A percentile compares a stretch with the other conserved stretches of the same genome.
Conservation (phyloP, 2,113 vertebrate genomes). For the Megatriorchis doriae region DNA sequence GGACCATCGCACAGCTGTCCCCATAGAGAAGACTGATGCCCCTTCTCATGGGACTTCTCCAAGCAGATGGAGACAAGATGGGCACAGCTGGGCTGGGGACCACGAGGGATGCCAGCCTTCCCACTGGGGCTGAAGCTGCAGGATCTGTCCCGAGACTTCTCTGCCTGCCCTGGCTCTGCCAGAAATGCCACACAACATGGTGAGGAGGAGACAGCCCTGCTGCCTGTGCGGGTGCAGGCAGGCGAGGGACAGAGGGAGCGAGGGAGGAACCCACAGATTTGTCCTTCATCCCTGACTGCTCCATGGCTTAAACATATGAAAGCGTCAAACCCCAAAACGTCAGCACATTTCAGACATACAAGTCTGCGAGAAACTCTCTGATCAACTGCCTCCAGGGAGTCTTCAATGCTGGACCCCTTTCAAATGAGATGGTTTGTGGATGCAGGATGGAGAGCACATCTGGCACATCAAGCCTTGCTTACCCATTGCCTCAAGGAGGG, state of each 20-base stretch:
- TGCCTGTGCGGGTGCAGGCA: accelerated
- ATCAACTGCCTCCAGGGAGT: not conserved
- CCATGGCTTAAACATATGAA: not conserved
- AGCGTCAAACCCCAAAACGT: not conserved
- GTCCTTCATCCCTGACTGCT: not conserved
- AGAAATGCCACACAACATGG: not conserved
- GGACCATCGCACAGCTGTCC: not conserved
- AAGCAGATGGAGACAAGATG: not conserved
- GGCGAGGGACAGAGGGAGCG: not conserved
- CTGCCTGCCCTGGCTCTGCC: not conserved
- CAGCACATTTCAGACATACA: not conserved
- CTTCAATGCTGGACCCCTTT: not conserved
- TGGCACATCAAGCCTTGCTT: not conserved
- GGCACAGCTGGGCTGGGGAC: not conserved
- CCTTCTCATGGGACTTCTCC: not conserved
- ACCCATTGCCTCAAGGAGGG: not conserved
- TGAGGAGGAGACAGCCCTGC: not conserved
- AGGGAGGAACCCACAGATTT: not conserved
- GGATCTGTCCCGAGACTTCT: not conserved
- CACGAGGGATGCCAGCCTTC: not conserved
- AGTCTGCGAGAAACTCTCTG: not conserved
- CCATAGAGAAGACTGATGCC: not conserved
- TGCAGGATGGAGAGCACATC: not conserved
- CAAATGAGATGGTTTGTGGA: not conserved
- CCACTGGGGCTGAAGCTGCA: not conserved